These are phyloP conservation scores for Caenorhabditis sulstoni DNA, from an alignment of 2,888 invertebrate species.

Conservation along the genomic window DNA sequence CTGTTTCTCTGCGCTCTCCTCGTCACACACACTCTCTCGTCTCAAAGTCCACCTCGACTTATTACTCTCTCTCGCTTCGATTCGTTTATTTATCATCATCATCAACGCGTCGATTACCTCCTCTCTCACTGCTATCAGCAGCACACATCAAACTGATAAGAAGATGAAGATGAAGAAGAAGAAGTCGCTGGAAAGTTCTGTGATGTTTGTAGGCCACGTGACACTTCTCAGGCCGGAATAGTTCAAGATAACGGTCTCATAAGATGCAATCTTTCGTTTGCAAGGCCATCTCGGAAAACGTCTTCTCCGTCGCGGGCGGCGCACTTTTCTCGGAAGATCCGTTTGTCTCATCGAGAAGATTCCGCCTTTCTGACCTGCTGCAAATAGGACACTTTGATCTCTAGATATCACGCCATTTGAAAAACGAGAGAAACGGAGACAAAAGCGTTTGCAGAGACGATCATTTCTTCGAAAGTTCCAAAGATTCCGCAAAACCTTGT, in stretches of 20 bases:
- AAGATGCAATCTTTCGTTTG: conserved; percentile 15
- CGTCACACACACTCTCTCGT: conserved; percentile 1
- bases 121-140: conserved; percentile 13
- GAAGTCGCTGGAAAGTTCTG: conserved; percentile 46
- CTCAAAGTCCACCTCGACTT: conserved; percentile 18
- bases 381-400: conserved; percentile 37
- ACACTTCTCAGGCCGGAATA: conserved; percentile 1
- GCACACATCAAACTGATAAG: conserved; percentile 18
- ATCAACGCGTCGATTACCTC: conserved; percentile 39
- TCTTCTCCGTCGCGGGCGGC: too few relatives aligned
- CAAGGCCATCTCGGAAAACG: conserved; percentile 27
- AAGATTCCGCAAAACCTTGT: too few relatives aligned
- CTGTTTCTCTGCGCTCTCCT: conserved; percentile 12
- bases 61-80: conserved; percentile 4
- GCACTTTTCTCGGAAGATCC: conserved; percentile 31
- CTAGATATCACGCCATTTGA: conserved; percentile 39
- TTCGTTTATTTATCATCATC: conserved; percentile 52
- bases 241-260: conserved; percentile 28
- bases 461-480: neutral
- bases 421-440: neutral
- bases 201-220: conserved; percentile 51
- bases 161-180: too few relatives aligned
- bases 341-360: conserved; percentile 4
- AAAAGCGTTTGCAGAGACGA: neutral
- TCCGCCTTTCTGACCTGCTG: conserved; percentile 6